Percentiles rank a stretch among this genome's conserved stretches.
Conservation (phyloP, 1,140 invertebrate genomes). For the Drosophila ananassae region DNA sequence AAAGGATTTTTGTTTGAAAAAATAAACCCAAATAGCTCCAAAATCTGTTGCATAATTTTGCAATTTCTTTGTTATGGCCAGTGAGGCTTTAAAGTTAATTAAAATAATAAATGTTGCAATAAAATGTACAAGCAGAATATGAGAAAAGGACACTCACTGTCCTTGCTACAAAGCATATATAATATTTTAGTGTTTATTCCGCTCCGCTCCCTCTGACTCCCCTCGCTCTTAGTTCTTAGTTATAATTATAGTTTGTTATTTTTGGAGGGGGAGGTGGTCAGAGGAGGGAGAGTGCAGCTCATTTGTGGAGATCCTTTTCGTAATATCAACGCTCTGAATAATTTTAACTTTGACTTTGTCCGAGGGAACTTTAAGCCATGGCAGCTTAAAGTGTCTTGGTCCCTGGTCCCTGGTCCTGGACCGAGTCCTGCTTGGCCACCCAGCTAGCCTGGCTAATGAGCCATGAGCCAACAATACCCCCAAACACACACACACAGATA, state of each 20-base stretch:
- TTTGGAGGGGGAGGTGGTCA: neutral
- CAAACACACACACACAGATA: constrained; percentile 1
- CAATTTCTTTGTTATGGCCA: neutral
- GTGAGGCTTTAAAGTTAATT: neutral
- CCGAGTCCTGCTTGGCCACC: neutral
- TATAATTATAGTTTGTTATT: constrained; percentile 1
- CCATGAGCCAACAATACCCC: constrained; percentile 47
- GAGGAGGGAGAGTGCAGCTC: neutral
- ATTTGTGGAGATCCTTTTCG: constrained; percentile 7
- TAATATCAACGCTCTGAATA: constrained; percentile 5
- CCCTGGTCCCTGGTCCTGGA: neutral
- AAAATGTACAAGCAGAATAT: constrained; percentile 1
- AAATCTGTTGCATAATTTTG: neutral
- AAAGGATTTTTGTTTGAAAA: too few species aligned
- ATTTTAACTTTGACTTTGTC: neutral
- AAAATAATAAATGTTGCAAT: constrained; percentile 2
- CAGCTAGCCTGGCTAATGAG: constrained; percentile 55
- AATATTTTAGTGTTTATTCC: neutral
- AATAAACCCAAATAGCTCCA: neutral
- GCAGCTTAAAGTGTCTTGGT: constrained; percentile 21
- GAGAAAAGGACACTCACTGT: neutral
- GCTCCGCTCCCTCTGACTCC: neutral
- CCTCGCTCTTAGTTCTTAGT: neutral
- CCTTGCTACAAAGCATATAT: neutral
- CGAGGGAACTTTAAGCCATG: constrained; percentile 3